Conservation (phyloP, 2,797 vertebrate genomes). For the Pantherophis vulpinus region DNA sequence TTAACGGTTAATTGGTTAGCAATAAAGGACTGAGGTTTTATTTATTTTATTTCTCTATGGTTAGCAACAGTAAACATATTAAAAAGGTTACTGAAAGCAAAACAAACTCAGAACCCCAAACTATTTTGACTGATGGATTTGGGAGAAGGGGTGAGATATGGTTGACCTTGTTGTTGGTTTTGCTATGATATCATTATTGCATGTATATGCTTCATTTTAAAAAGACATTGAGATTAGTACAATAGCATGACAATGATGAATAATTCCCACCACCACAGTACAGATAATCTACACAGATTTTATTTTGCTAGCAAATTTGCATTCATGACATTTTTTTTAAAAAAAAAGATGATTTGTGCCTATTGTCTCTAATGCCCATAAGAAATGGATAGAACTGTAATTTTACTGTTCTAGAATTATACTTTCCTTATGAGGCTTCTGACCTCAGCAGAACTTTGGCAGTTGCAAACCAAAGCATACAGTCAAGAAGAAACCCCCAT, state of each 20-base stretch:
- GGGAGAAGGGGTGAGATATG: not conserved
- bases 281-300: not conserved
- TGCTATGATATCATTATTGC: not conserved
- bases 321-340: not conserved
- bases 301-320: not conserved
- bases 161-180: not conserved
- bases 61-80: not conserved
- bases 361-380: not conserved
- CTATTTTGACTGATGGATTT: not conserved
- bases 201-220: not conserved
- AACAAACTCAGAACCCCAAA: not conserved
- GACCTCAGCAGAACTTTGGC: not conserved
- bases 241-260: not conserved
- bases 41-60: not conserved
- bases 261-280: not conserved
- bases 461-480: not conserved
- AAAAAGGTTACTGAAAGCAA: not conserved
- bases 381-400: not conserved
- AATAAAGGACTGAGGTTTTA: not conserved
- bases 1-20: not conserved
- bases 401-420: not conserved
- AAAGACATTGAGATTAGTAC: not conserved
- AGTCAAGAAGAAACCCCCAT: not conserved
- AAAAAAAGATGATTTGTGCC: not conserved
- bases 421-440: not conserved